phyloP scores from a whole-genome alignment of 37 sponge, comb jelly and placozoan species.

The Ephydatia muelleri region DNA sequence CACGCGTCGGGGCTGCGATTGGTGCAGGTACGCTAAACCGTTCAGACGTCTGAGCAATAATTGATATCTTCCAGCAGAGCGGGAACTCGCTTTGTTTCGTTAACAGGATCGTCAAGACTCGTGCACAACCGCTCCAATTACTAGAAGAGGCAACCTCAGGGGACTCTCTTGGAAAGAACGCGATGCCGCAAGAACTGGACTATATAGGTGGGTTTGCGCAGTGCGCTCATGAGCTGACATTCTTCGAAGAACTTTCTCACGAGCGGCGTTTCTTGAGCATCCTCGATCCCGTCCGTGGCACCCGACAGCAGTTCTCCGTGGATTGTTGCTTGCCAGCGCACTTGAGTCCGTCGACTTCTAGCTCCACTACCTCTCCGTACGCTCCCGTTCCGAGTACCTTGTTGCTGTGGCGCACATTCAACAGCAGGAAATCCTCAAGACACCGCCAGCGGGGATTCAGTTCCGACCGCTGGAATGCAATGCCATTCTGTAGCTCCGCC shows the following conservation, averaged over 20 bases:
- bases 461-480: not conserved
- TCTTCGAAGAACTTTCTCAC: slow-evolving; percentile 21
- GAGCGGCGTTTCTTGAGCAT: not conserved
- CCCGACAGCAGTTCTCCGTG: slow-evolving; percentile 2
- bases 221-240: slow-evolving; percentile 28
- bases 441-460: not conserved
- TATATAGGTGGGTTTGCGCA: slow-evolving; percentile 61
- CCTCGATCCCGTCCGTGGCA: slow-evolving; percentile 1
- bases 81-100: slow-evolving; percentile 8
- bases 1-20: slow-evolving; percentile 28
- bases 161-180: not conserved
- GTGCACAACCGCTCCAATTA: slow-evolving; percentile 43
- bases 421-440: not conserved
- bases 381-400: slow-evolving; percentile 13
- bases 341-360: slow-evolving; percentile 24
- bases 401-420: not conserved
- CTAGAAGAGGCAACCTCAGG: slow-evolving; percentile 28
- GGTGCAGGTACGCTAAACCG: slow-evolving; percentile 63
- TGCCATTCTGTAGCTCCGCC: not conserved
- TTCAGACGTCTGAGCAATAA: slow-evolving; percentile 37
- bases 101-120: slow-evolving; percentile 17
- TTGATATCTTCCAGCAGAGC: slow-evolving; percentile 14
- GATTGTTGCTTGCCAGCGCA: slow-evolving; percentile 45
- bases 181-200: slow-evolving; percentile 59
- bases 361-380: slow-evolving; percentile 38